Base-by-base conservation (phyloP, 1,140 invertebrate species). In the Lordiphosa mommai region DNA sequence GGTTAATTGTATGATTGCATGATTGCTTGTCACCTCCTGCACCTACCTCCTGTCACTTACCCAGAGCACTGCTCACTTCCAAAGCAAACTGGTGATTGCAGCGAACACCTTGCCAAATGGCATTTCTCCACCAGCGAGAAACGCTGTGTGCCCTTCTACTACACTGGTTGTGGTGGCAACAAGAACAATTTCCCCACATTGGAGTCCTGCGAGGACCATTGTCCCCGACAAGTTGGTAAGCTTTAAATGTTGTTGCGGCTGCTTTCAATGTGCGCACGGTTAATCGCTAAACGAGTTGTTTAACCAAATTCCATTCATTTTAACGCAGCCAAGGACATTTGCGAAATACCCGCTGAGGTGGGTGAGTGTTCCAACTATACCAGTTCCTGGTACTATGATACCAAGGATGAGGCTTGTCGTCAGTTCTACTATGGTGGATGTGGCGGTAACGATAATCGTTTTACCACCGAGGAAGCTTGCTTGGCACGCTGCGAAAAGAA, bases 61-160 rank as follows among this genome's bases (percentile, higher is more conserved):
- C 50, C 90, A 93, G 95, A 95, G 89, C 92, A 93, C 88, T 99
- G 97, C 91, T 92, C 92, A 73, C 90, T 96, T 84, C 93, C 94
- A 61, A 92, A 94, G 89, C 92, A 92, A 59, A 91, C 92, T 69
- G 97, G 96, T 89, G 93, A 93, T 86, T 98, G 97, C 90, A 92
- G 92, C 37, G 93, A 95, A 69, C 93, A 93, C 65, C 88, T 93
- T 43, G 91, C 95, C 20, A 91, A 92, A 68, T 98, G 96, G 96
- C 95, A 94, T 89, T 99, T 96, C 91, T 95, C 97, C 88, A 90
- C 91, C 37, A 91, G 91, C 23, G 94, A 96, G 88, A 95, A 96
- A 88, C 92, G 94, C 51, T 99, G 98, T 92, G 92, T 95, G 91
- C 96, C 96, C 37, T 99, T 99, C 92, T 97, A 97, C 92, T 99